These are phyloP conservation scores for Thamnophis sirtalis DNA, from an alignment of 2,113 vertebrate species.

Conservation along the genomic window DNA sequence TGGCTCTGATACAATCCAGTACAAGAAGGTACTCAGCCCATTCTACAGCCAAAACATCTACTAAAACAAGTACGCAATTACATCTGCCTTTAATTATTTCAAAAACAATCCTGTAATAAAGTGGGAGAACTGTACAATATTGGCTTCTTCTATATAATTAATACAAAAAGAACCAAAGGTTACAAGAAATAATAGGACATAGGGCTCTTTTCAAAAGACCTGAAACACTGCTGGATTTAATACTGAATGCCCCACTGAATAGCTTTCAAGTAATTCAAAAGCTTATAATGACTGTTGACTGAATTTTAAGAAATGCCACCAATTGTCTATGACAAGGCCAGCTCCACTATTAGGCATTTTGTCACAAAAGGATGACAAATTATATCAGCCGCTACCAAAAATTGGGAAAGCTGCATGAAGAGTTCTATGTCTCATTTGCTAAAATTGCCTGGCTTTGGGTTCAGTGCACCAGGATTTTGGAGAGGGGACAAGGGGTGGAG, in stretches of 20 bases:
- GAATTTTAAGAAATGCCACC: background rate
- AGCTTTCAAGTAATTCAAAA: slow-evolving; percentile 10
- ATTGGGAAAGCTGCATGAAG: background rate
- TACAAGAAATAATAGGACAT: slow-evolving; percentile 1
- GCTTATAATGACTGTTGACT: background rate
- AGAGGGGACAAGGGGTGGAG: background rate
- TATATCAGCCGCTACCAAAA: background rate
- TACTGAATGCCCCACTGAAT: background rate
- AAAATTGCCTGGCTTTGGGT: background rate
- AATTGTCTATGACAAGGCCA: background rate
- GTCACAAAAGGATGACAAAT: background rate
- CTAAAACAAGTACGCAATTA: background rate
- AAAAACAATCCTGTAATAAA: background rate
- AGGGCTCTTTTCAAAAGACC: background rate
- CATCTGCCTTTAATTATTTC: background rate
- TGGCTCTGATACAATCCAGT: background rate
- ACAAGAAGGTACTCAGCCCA: background rate
- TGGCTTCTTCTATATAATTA: background rate
- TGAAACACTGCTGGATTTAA: slow-evolving; percentile 2
- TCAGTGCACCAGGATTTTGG: background rate
- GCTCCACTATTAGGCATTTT: background rate
- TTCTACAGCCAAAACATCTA: background rate
- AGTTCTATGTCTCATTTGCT: background rate
- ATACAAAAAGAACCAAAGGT: slow-evolving; percentile 11
- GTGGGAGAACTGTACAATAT: background rate